Base-by-base conservation (phyloP, 2,797 vertebrate genomes). In the Hyperoplus lanceolatus region DNA sequence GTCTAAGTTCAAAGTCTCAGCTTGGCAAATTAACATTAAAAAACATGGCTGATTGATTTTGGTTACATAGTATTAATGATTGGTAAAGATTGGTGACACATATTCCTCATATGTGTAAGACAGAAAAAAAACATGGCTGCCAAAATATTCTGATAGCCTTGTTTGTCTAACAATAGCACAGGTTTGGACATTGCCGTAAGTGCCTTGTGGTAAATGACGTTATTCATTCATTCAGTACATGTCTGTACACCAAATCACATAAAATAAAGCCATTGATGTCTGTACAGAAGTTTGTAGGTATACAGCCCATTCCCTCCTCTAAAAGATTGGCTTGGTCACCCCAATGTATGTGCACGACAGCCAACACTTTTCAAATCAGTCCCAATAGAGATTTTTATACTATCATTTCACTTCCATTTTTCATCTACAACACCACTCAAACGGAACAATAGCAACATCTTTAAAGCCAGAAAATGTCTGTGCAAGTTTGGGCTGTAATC, bases 181-280 rank as follows among this genome's bases (percentile, higher is more conserved):
- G 53, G 8, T 70, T 79, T 73, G 36, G 53, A 68, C 9, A 75
- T 5, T 64, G 10, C 39, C 2, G 67, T 42, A 72, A 15, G 8
- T 70, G 11, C 11, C 43, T 62, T 16, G 29, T 41, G 13, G 16
- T 54, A 72, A 50, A 70, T 58, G 2, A 62, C 38, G 50, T 38
- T 2, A 61, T 38, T 69, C 14, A 43, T 13, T 59, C 12, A 36
- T 49, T 75, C 36, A 79, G 14, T 8, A 43, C 13, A 73, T 46
- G 14, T 75, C 14, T 64, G 18, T 78, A 62, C 55, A 76, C 7
- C 16, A 69, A 70, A 62, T 48, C 43, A 64, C 43, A 53, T 11
- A 75, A 73, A 71, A 68, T 70, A 86, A 90, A 85, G 76, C 58
- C 61, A 72, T 56, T 63, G 21, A 62, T 68, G 39, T 65, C 58